Evolutionary conservation across 1,140 invertebrate species (phyloP).

Genomic region (Drosophila repleta): DNA sequence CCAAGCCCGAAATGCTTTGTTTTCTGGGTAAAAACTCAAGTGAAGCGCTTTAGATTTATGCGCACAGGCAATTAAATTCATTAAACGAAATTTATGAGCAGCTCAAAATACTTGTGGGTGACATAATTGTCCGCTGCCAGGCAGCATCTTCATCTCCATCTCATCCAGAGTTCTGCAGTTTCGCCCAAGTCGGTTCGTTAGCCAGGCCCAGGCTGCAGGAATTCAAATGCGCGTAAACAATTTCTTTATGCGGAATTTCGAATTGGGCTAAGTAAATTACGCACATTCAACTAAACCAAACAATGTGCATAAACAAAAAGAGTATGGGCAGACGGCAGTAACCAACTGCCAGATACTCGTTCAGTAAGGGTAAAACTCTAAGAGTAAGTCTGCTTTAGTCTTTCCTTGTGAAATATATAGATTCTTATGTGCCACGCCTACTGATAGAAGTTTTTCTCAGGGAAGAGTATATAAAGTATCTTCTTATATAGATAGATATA

Average conservation of each 20-base stretch:
- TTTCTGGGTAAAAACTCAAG: slow-evolving; percentile 76
- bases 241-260: slow-evolving; percentile 41
- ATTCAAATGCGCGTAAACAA: slow-evolving; percentile 54
- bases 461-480: no score
- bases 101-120: slow-evolving; percentile 62
- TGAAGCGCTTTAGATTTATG: slow-evolving; percentile 81
- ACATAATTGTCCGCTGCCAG: slow-evolving; percentile 63
- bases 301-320: slow-evolving; percentile 58
- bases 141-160: slow-evolving; percentile 3
- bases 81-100: slow-evolving; percentile 74
- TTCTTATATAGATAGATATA: no score
- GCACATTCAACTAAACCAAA: slow-evolving; percentile 66
- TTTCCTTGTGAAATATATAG: no score
- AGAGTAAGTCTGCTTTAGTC: no score
- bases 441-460: no score
- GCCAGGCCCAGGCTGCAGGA: slow-evolving; percentile 34
- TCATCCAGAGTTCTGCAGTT: slow-evolving; percentile 9
- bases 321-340: not conserved
- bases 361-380: no score
- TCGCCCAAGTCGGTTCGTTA: slow-evolving; percentile 45
- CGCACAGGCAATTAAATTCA: slow-evolving; percentile 75
- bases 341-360: not conserved
- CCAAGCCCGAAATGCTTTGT: slow-evolving; percentile 65
- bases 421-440: no score
- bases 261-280: slow-evolving; percentile 79